Evolutionary conservation across 1,140 invertebrate species (phyloP).

Genomic region (Drosophila auraria): DNA sequence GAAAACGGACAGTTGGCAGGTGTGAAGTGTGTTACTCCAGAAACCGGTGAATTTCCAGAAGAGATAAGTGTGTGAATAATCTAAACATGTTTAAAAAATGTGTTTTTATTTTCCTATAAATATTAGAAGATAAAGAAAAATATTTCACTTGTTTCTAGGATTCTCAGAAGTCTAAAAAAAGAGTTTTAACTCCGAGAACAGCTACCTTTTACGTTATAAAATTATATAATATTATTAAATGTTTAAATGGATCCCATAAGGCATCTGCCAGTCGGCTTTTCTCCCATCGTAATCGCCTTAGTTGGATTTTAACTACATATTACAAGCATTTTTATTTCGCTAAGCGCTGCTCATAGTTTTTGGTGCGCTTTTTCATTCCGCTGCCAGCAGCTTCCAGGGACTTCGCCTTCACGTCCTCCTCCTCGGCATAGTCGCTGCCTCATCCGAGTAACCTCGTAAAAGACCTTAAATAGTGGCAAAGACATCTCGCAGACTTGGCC

Average conservation of each 20-base stretch:
- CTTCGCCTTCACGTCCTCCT: no score
- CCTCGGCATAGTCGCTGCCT: conserved; percentile 2
- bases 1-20: conserved; percentile 21
- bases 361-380: conserved; percentile 74
- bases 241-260: neutral
- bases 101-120: no score
- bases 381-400: conserved; percentile 14
- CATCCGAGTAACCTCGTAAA: conserved; percentile 43
- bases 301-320: conserved; percentile 75
- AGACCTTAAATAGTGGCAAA: conserved; percentile 83
- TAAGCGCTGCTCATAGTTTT: conserved; percentile 76
- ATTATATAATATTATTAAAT: neutral
- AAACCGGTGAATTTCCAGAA: neutral
- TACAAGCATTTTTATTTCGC: conserved; percentile 80
- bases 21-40: conserved; percentile 17
- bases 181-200: neutral
- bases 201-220: no score
- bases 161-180: no score
- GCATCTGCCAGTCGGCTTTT: conserved; percentile 6
- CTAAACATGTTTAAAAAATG: no score
- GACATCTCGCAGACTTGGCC: conserved; percentile 71
- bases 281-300: conserved; percentile 6
- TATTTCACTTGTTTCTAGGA: neutral
- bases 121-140: no score
- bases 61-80: neutral